Evolutionary conservation across 1,140 invertebrate genomes (phyloP).

Genomic region (Pissodes strobi): DNA sequence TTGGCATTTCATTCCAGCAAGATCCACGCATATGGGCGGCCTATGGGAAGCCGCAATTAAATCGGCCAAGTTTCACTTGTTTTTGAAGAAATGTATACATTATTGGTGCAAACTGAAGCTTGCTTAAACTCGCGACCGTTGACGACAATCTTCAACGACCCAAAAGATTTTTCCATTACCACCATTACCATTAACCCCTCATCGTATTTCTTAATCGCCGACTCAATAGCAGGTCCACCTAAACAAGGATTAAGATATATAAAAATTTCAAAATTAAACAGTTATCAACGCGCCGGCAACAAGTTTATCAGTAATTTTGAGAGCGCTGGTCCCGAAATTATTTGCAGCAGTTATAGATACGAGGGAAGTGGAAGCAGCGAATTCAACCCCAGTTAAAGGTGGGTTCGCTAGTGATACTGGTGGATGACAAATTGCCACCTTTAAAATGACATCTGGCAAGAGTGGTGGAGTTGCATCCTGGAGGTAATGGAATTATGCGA

Average conservation of each 20-base stretch:
- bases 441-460: neutral
- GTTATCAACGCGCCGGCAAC: too few relatives aligned
- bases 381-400: neutral
- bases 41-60: conserved; percentile 56
- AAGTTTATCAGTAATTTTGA: conserved; percentile 9
- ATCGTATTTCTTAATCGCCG: conserved; percentile 7
- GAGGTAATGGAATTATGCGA: neutral
- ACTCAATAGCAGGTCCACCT: too few relatives aligned
- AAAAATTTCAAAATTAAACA: too few relatives aligned
- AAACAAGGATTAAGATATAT: too few relatives aligned
- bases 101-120: conserved; percentile 12
- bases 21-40: conserved; percentile 56
- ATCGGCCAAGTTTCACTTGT: conserved; percentile 51
- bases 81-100: conserved; percentile 10
- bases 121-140: conserved; percentile 40
- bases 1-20: conserved; percentile 57
- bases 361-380: neutral
- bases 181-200: too few relatives aligned
- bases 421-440: neutral
- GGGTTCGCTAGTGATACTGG: neutral
- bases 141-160: conserved; percentile 25
- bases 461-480: neutral
- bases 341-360: neutral
- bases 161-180: conserved; percentile 21
- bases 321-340: neutral